Evolutionary conservation across 2,888 invertebrate genomes (phyloP).

Genomic region (Acleris literana): DNA sequence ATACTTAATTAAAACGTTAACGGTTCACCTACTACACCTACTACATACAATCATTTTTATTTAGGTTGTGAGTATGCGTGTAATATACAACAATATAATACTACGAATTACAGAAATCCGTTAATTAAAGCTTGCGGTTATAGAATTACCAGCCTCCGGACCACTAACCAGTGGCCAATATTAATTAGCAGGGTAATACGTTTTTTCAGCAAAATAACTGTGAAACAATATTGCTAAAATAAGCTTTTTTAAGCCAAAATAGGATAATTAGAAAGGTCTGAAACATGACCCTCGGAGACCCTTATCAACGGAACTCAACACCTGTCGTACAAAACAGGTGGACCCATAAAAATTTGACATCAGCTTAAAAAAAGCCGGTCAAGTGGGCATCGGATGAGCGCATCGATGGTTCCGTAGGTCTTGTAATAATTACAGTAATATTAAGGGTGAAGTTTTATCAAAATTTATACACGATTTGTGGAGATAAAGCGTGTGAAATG

Average conservation of each 20-base stretch:
- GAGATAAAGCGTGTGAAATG: no score
- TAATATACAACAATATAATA: no score
- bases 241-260: slow-evolving; percentile 41
- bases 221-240: slow-evolving; percentile 28
- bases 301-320: slow-evolving; percentile 62
- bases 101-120: background rate
- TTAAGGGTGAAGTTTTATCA: no score
- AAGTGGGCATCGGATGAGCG: no score
- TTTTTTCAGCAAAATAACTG: slow-evolving; percentile 30
- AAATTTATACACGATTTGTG: no score
- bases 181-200: slow-evolving; percentile 18
- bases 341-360: slow-evolving; percentile 51
- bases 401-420: no score
- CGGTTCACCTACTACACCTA: no score
- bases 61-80: no score
- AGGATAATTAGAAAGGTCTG: slow-evolving; percentile 53
- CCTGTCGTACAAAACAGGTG: slow-evolving; percentile 48
- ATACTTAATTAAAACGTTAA: slow-evolving; percentile 19
- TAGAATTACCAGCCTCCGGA: slow-evolving; percentile 4
- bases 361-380: slow-evolving; percentile 38
- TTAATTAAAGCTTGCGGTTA: slow-evolving; percentile 24
- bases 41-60: no score
- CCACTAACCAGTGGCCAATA: slow-evolving; percentile 5
- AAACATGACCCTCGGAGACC: slow-evolving; percentile 49
- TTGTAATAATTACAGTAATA: no score